phyloP scores from a whole-genome alignment of 1,140 invertebrate species.

The Sitobion miscanthi region DNA sequence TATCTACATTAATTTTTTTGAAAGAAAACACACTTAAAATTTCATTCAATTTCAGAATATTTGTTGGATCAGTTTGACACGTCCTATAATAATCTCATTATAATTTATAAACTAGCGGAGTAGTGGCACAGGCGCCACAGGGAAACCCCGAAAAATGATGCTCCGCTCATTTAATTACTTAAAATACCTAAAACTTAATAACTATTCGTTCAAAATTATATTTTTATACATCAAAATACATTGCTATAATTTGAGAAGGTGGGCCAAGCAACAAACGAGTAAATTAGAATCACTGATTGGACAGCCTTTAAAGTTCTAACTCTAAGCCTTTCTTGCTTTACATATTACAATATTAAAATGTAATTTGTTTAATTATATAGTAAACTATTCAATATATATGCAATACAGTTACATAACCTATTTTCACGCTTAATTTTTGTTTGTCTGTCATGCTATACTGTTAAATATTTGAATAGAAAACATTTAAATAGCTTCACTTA shows the following conservation, averaged over 20 bases:
- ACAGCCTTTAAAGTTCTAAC: not conserved
- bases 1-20: too few species aligned
- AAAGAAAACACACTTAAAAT: too few species aligned
- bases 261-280: not conserved
- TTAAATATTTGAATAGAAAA: not conserved
- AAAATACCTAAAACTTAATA: too few species aligned
- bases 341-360: not conserved
- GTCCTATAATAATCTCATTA: too few species aligned
- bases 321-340: not conserved
- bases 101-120: too few species aligned
- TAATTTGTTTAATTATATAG: not conserved
- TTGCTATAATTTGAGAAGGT: not conserved
- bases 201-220: too few species aligned
- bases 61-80: too few species aligned
- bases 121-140: too few species aligned
- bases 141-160: too few species aligned
- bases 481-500: not conserved
- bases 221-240: not conserved
- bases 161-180: too few species aligned
- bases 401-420: constrained; percentile 5
- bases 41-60: too few species aligned
- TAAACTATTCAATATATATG: not conserved
- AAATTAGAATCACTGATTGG: not conserved
- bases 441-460: not conserved
- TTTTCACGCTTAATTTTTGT: constrained; percentile 7